Evolutionary conservation across 2,797 vertebrate genomes (phyloP).

Genomic region (Glyptemys insculpta): DNA sequence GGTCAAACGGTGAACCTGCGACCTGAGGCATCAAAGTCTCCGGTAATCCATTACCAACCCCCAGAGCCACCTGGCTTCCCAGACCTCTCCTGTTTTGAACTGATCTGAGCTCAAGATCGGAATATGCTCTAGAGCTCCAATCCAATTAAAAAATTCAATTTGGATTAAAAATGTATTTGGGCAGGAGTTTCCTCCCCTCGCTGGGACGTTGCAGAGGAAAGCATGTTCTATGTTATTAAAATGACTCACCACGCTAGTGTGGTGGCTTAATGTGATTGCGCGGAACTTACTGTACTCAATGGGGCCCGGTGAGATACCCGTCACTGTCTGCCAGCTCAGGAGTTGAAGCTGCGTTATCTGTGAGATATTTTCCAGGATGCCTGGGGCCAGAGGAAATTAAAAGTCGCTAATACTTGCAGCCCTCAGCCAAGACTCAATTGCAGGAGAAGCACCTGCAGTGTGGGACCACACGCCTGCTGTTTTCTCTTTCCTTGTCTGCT

Average conservation of each 20-base stretch:
- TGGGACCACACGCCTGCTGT: conserved; percentile 37
- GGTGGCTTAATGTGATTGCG: conserved; percentile 66
- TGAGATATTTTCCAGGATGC: conserved; percentile 71
- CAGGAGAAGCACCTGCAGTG: conserved; percentile 59
- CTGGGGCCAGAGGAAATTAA: conserved; percentile 77
- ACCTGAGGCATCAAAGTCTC: conserved; percentile 46
- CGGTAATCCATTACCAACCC: conserved; percentile 32
- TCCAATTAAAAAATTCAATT: conserved; percentile 70
- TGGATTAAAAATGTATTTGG: conserved; percentile 64
- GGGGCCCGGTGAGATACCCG: conserved; percentile 64
- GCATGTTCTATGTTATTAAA: conserved; percentile 51
- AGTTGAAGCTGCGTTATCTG: conserved; percentile 61
- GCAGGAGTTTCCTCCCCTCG: not conserved
- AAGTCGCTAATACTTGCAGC: conserved; percentile 46
- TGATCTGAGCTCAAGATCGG: conserved; percentile 60
- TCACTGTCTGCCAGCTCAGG: conserved; percentile 68
- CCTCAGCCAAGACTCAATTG: conserved; percentile 68
- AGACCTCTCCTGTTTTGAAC: conserved; percentile 33
- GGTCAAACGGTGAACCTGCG: conserved; percentile 56
- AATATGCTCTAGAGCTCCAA: conserved; percentile 57
- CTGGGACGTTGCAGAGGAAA: conserved; percentile 19
- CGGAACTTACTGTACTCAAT: conserved; percentile 50
- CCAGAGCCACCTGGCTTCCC: conserved; percentile 50
- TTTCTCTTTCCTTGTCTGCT: not conserved
- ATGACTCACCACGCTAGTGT: conserved; percentile 64